Base-by-base conservation (phyloP, 2,797 vertebrate genomes). In the Ataeniobius toweri region DNA sequence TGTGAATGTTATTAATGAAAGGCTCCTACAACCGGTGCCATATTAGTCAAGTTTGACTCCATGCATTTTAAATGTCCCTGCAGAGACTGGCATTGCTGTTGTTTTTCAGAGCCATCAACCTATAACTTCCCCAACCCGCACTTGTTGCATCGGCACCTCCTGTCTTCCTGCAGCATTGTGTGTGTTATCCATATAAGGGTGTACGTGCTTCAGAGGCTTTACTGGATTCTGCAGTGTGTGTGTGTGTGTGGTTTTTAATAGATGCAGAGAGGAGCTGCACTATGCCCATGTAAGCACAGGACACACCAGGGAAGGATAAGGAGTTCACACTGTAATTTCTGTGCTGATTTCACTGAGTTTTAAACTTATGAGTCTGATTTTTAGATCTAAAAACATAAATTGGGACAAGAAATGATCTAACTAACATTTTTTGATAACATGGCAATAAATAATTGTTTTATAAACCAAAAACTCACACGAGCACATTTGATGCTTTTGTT, bases 221-320 rank as follows among this genome's bases (percentile, higher is more conserved):
- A 77, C 82, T 86, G 88, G 88, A 84, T 88, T 86, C 80, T 82
- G 78, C 83, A 76, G 41, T 80, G 80, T 46, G 73, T 82, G 81
- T 79, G 84, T 82, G 83, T 82, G 81, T 79, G 84, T 82, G 83
- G 81, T 82, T 85, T 91, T 92, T 90, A 86, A 83, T 89, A 90
- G 89, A 87, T 80, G 81, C 79, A 78, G 88, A 71, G 80, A 48
- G 77, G 81, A 81, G 82, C 91, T 51, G 84, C 77, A 51, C 86
- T 84, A 93, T 95, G 94, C 93, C 94, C 94, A 94, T 95, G 92
- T 95, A 95, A 93, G 94, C 94, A 84, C 92, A 89, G 88, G 84
- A 72, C 78, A 78, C 76, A 76, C 79, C 61, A 58, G 65, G 69
- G 85, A 84, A 0, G 71, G 77, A 73, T 80, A 5, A 75, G 79